Conservation (phyloP, 2,797 vertebrate species). For the Alcedo quadribrachys region DNA sequence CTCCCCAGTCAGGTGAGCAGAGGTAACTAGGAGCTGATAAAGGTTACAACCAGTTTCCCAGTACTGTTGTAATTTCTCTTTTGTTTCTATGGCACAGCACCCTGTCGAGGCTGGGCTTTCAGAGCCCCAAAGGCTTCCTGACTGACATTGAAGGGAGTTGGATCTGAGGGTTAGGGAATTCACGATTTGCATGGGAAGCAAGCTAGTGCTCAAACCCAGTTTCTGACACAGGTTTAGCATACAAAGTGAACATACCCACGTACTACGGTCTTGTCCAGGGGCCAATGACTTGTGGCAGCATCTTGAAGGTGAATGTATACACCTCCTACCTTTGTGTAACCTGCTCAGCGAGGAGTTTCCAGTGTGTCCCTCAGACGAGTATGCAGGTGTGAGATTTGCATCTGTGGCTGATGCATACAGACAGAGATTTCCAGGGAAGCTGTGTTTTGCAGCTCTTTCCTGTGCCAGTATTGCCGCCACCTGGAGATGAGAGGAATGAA, state of each 20-base stretch:
- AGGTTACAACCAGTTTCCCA: neutral
- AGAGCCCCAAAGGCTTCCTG: neutral
- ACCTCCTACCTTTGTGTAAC: neutral
- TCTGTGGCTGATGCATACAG: neutral
- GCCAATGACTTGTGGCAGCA: neutral
- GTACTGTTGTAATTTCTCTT: neutral
- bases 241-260: neutral
- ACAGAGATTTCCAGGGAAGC: constrained; percentile 20
- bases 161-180: neutral
- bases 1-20: neutral
- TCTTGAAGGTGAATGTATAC: neutral
- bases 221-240: neutral
- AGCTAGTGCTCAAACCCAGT: neutral
- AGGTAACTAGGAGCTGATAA: neutral
- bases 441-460: constrained; percentile 13
- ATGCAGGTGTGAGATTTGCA: neutral
- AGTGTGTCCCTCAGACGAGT: neutral
- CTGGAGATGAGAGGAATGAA: constrained; percentile 63
- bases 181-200: neutral
- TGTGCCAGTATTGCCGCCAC: constrained; percentile 61
- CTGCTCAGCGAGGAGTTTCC: neutral
- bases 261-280: neutral
- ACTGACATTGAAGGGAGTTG: neutral
- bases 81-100: neutral
- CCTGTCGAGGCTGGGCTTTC: neutral